Percentiles rank a stretch among this genome's conserved stretches.
These are phyloP conservation scores for Pempheris klunzingeri DNA, from an alignment of 2,797 vertebrate genomes.

Conservation along the genomic window DNA sequence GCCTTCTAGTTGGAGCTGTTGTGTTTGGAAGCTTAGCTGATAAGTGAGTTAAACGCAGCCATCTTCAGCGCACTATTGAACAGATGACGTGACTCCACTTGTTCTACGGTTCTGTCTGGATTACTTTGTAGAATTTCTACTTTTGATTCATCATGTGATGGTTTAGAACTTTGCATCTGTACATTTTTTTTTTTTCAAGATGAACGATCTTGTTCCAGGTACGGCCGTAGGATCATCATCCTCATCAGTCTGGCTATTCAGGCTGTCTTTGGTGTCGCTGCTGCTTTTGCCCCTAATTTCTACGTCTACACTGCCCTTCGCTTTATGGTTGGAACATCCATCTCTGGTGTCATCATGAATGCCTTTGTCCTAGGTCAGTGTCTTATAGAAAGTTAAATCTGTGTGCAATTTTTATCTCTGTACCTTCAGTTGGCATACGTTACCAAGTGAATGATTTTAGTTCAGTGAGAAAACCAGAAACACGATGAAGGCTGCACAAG, in stretches of 20 bases:
- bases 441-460: not conserved
- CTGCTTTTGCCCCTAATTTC: conserved; percentile 86
- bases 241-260: conserved; percentile 82
- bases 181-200: not conserved
- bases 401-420: not conserved
- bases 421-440: not conserved
- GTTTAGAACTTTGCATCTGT: not conserved
- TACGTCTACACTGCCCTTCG: conserved; percentile 84
- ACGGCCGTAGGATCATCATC: conserved; percentile 84
- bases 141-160: not conserved
- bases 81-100: not conserved
- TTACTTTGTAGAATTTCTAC: not conserved
- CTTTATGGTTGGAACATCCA: conserved; percentile 85
- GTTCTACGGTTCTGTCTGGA: not conserved
- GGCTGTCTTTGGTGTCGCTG: conserved; percentile 79
- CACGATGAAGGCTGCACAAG: not conserved
- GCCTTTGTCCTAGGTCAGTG: conserved; percentile 83
- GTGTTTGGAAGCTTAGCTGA: conserved; percentile 79
- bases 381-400: not conserved
- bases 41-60: conserved; percentile 65
- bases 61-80: not conserved
- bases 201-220: conserved; percentile 82
- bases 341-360: conserved; percentile 86
- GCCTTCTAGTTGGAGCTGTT: conserved; percentile 79
- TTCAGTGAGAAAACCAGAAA: not conserved